Conservation (phyloP, 2,113 vertebrate genomes). For the Stigmatopora nigra region DNA sequence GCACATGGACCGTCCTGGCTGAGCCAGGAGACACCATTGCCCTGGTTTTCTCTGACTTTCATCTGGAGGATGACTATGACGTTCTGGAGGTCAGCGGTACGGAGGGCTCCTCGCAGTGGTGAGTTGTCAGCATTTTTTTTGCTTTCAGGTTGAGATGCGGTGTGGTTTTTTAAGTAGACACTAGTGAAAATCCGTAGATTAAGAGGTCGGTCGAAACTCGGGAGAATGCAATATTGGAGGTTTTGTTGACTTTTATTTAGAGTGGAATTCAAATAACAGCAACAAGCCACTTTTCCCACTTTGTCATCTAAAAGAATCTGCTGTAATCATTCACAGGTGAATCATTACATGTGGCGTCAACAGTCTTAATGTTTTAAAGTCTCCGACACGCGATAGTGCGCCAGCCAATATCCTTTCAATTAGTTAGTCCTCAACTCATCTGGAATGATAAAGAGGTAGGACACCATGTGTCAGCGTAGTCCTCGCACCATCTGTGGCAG, state of each 20-base stretch:
- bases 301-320: too few relatives aligned
- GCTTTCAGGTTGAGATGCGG: neutral
- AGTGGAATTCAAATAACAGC: conserved; percentile 6
- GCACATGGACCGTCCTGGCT: conserved; percentile 95
- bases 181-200: neutral
- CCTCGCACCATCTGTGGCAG: conserved; percentile 67
- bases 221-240: too few relatives aligned
- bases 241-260: too few relatives aligned
- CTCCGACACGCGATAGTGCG: conserved; percentile 31
- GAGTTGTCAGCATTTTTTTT: conserved; percentile 49
- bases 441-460: conserved; percentile 58
- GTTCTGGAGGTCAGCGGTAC: conserved; percentile 94
- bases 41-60: conserved; percentile 93
- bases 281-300: neutral
- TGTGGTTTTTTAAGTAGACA: conserved; percentile 1
- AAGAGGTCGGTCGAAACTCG: too few relatives aligned
- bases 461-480: conserved; percentile 52
- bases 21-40: conserved; percentile 97
- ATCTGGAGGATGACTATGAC: conserved; percentile 94
- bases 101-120: conserved; percentile 92
- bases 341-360: conserved; percentile 8
- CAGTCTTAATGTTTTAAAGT: conserved; percentile 26
- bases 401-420: conserved; percentile 26
- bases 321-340: neutral
- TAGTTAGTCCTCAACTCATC: conserved; percentile 38